Evolutionary conservation across 2,113 vertebrate species (phyloP).

Genomic region (Corythoichthys haematopterus): DNA sequence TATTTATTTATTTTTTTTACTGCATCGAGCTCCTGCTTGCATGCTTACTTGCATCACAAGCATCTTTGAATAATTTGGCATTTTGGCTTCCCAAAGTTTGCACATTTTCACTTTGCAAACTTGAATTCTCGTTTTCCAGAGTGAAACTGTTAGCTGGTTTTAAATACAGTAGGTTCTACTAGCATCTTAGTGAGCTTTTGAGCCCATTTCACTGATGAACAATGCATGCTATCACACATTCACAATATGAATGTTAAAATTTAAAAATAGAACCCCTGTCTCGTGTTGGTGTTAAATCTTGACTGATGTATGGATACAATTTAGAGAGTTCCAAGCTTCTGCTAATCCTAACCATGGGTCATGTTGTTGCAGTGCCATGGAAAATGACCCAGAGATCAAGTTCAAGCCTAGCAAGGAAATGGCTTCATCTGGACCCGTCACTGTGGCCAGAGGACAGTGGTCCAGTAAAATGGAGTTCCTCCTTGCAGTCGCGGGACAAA

Average conservation of each 20-base stretch:
- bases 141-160: not conserved
- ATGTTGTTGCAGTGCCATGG: slow-evolving; percentile 55
- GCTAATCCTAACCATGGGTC: not conserved
- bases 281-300: not conserved
- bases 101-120: not conserved
- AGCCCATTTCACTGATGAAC: not conserved
- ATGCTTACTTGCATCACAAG: not conserved
- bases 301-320: not conserved
- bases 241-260: not conserved
- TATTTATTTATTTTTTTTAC: not conserved
- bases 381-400: slow-evolving; percentile 43
- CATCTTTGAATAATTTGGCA: not conserved
- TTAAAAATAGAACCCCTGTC: not conserved
- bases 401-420: slow-evolving; percentile 33
- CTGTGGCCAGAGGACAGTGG: slow-evolving; percentile 65
- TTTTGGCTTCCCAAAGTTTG: not conserved
- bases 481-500: slow-evolving; percentile 75
- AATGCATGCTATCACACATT: not conserved
- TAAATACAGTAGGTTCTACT: not conserved
- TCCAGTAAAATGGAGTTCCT: slow-evolving; percentile 74
- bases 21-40: not conserved
- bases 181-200: not conserved
- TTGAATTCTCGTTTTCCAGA: not conserved
- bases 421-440: slow-evolving; percentile 8
- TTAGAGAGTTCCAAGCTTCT: not conserved